Evolutionary conservation across 2,797 vertebrate genomes (phyloP).

Genomic region (Bradypus variegatus): DNA sequence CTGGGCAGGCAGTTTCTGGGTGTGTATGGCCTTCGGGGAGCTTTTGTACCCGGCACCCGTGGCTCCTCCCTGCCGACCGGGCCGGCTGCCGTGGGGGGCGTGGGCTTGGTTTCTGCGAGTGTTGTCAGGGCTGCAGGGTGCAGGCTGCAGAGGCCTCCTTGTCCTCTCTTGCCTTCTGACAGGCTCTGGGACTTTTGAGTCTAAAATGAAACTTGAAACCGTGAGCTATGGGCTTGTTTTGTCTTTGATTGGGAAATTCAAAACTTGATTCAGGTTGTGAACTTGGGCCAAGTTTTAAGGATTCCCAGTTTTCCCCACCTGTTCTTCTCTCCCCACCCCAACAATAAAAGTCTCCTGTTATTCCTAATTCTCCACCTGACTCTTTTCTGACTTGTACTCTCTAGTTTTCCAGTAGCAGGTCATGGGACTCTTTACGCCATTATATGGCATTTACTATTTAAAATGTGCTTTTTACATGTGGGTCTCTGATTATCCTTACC

Average conservation of each 20-base stretch:
- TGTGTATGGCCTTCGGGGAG: conserved; percentile 7
- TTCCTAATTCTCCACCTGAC: background rate
- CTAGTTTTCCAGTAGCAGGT: background rate
- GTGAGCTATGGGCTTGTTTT: background rate
- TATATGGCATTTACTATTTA: accelerated
- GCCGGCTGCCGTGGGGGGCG: background rate
- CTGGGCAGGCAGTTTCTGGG: background rate
- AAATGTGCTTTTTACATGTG: background rate
- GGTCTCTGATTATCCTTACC: background rate
- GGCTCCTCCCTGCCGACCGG: background rate
- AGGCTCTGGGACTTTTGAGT: background rate
- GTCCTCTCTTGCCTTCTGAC: background rate
- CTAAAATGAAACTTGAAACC: conserved; percentile 45
- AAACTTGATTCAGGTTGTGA: conserved; percentile 3
- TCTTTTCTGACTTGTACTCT: background rate
- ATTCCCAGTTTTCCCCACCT: background rate
- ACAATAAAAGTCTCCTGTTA: accelerated
- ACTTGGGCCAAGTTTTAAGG: conserved; percentile 31
- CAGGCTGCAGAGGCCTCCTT: background rate
- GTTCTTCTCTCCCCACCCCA: background rate
- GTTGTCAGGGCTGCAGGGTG: background rate
- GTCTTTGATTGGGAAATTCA: conserved; percentile 19
- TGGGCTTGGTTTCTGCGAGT: background rate
- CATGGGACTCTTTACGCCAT: background rate
- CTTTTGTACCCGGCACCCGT: accelerated